Conservation (phyloP, 2,113 vertebrate genomes). For the Myodes glareolus region DNA sequence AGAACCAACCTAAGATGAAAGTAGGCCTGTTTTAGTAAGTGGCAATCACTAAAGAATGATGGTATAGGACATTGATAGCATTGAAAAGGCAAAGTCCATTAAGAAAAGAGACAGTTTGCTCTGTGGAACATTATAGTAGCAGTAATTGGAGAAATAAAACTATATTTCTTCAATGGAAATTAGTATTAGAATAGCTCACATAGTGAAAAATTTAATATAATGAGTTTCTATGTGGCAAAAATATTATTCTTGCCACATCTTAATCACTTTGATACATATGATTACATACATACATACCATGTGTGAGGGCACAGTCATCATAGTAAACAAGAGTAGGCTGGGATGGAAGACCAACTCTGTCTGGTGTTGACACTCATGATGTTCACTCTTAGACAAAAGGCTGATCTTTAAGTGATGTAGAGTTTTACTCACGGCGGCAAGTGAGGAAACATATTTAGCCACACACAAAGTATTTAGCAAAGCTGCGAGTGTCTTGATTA, state of each 20-base stretch:
- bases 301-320: background rate
- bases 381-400: background rate
- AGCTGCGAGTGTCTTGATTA: constrained; percentile 4
- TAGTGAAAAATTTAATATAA: background rate
- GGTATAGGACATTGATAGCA: background rate
- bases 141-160: constrained; percentile 20
- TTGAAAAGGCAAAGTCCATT: background rate
- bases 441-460: background rate
- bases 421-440: background rate
- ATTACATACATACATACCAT: background rate
- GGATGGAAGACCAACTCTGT: background rate
- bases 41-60: background rate
- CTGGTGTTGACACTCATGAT: background rate
- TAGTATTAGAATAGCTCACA: background rate
- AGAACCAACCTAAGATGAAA: background rate
- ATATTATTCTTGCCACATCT: background rate
- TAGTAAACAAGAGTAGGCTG: background rate
- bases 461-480: background rate
- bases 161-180: background rate
- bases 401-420: background rate
- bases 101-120: background rate
- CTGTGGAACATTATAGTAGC: background rate
- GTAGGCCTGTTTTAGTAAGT: constrained; percentile 12
- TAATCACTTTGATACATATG: background rate
- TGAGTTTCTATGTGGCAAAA: background rate